These are phyloP conservation scores for Lasius fuliginosus DNA, from an alignment of 2,888 invertebrate genomes.

Conservation along the genomic window DNA sequence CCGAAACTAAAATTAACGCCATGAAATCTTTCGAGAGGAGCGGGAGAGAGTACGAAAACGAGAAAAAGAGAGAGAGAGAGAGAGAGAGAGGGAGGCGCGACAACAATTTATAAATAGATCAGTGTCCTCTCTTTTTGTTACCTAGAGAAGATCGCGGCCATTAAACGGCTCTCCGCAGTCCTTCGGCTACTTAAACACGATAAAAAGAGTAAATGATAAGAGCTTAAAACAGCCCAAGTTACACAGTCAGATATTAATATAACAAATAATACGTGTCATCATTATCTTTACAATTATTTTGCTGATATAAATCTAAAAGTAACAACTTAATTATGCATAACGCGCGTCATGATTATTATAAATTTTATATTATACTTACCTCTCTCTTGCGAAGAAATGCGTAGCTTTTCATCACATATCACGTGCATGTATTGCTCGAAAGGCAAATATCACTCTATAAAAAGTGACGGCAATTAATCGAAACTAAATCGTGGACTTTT, in stretches of 20 bases:
- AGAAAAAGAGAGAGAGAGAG: constrained; percentile 36
- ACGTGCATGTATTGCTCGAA: background rate
- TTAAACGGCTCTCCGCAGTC: background rate
- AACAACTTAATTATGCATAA: background rate
- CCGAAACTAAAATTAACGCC: constrained; percentile 83
- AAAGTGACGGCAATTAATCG: background rate
- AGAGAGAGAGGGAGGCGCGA: constrained; percentile 46
- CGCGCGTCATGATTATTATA: background rate
- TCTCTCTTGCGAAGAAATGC: background rate
- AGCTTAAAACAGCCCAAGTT: background rate
- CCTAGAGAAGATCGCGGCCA: constrained; percentile 23
- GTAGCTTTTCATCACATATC: background rate
- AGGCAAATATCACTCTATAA: background rate
- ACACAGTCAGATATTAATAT: background rate
- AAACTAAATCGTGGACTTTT: background rate
- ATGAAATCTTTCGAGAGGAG: constrained; percentile 79
- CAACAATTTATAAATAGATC: constrained; percentile 82
- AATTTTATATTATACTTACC: constrained; percentile 20
- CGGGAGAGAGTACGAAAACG: constrained; percentile 30
- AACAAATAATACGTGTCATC: background rate
- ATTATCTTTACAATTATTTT: background rate
- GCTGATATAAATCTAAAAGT: background rate
- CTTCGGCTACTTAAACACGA: background rate
- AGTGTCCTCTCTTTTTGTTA: constrained; percentile 59
- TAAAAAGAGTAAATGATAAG: background rate